Evolutionary conservation across 2,888 invertebrate species (phyloP).

Genomic region (Thalpophila matura): DNA sequence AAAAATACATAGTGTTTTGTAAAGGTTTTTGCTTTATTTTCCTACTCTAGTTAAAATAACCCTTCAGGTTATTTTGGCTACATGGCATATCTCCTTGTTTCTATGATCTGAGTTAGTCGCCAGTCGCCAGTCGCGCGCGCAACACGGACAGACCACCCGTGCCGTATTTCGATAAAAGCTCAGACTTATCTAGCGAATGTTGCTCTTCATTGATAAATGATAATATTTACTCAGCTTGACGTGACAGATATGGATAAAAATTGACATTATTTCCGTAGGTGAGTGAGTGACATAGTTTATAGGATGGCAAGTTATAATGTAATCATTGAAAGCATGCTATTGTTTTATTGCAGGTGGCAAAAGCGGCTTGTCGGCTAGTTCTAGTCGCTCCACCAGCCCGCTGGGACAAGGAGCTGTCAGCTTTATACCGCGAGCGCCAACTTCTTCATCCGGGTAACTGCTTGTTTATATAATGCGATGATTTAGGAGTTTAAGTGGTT

Average conservation of each 20-base stretch:
- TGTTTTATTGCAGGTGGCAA: conserved; percentile 82
- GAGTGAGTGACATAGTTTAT: conserved; percentile 34
- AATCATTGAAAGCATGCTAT: conserved; percentile 58
- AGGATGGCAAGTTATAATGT: conserved; percentile 30
- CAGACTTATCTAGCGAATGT: conserved; percentile 72
- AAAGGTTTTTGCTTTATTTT: too few relatives aligned
- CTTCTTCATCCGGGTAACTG: conserved; percentile 90
- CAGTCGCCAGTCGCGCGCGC: conserved; percentile 81
- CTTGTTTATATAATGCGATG: conserved; percentile 44
- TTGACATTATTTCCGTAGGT: conserved; percentile 38
- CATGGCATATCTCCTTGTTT: too few relatives aligned
- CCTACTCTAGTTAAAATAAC: too few relatives aligned
- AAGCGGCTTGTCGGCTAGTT: conserved; percentile 89
- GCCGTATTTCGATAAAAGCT: conserved; percentile 75
- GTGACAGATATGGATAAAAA: conserved; percentile 60
- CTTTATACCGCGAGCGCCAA: conserved; percentile 88
- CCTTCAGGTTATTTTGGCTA: too few relatives aligned
- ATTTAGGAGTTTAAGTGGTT: conserved; percentile 45
- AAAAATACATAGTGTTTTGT: too few relatives aligned
- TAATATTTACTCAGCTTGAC: conserved; percentile 75
- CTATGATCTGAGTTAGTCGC: too few relatives aligned
- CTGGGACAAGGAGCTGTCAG: conserved; percentile 87
- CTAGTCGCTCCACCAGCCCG: conserved; percentile 91
- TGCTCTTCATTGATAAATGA: conserved; percentile 71
- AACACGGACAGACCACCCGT: conserved; percentile 79